Evolutionary conservation across 2,113 vertebrate genomes (phyloP).

Genomic region (Misgurnus anguillicaudatus): DNA sequence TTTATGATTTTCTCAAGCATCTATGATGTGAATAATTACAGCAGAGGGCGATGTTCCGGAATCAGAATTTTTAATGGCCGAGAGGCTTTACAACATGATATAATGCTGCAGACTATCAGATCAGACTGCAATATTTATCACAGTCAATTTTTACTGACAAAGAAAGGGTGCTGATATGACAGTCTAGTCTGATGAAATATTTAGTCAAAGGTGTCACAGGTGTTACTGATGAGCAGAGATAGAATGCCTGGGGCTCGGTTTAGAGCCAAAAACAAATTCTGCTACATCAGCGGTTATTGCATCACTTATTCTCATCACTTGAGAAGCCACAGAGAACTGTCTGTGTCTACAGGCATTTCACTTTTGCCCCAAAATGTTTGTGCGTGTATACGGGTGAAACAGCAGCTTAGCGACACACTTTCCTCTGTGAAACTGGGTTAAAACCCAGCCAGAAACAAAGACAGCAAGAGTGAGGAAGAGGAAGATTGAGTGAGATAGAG

Average conservation of each 20-base stretch:
- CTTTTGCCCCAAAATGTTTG: not conserved
- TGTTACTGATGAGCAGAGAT: not conserved
- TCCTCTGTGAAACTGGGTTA: slow-evolving; percentile 47
- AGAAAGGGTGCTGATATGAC: not conserved
- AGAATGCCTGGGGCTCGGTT: not conserved
- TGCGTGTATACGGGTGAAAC: slow-evolving; percentile 29
- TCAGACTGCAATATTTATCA: not conserved
- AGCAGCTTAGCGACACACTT: slow-evolving; percentile 28
- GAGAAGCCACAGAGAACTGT: slow-evolving; percentile 26
- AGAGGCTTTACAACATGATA: not conserved
- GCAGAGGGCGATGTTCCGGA: not conserved
- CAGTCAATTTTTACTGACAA: not conserved
- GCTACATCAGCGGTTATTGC: slow-evolving; percentile 23
- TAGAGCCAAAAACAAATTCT: not conserved
- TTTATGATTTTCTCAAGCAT: not conserved
- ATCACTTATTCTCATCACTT: not conserved
- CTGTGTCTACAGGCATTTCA: slow-evolving; percentile 27
- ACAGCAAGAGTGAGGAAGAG: not conserved
- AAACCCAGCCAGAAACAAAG: slow-evolving; percentile 36
- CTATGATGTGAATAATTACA: not conserved
- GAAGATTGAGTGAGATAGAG: not conserved
- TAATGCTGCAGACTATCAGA: not conserved
- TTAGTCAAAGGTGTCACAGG: slow-evolving; percentile 18
- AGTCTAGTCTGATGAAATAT: slow-evolving; percentile 12
- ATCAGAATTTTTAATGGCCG: slow-evolving; percentile 18